Evolutionary conservation across 2,797 vertebrate genomes (phyloP).

Genomic region (Poeciliopsis gracilis): DNA sequence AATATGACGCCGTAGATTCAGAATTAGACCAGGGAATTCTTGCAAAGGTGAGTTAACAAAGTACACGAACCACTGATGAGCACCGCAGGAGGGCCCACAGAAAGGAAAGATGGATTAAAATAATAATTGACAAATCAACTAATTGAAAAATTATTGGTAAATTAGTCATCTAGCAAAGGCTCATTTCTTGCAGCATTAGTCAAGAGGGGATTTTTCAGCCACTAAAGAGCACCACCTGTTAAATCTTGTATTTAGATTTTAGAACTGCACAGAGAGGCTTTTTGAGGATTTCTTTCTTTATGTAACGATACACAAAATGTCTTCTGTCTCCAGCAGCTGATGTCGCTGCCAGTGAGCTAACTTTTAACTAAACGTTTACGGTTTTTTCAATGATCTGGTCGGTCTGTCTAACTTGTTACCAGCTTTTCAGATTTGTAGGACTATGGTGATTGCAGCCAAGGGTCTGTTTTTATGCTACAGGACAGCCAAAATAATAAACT

Average conservation of each 20-base stretch:
- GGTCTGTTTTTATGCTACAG: not conserved
- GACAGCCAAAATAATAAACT: not conserved
- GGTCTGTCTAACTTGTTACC: slow-evolving; percentile 9
- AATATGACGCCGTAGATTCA: not conserved
- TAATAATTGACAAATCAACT: not conserved
- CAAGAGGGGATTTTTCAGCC: not conserved
- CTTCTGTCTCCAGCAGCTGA: not conserved
- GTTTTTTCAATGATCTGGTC: not conserved
- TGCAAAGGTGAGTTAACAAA: not conserved
- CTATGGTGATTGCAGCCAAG: not conserved
- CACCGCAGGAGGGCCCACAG: not conserved
- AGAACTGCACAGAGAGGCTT: not conserved
- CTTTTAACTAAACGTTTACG: not conserved
- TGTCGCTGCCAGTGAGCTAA: not conserved
- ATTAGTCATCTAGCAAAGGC: not conserved
- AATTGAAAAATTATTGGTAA: not conserved
- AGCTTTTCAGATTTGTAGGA: slow-evolving; percentile 1
- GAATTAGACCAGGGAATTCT: not conserved
- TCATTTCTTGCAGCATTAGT: not conserved
- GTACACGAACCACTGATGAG: not conserved
- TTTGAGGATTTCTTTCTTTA: not conserved
- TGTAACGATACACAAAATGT: not conserved
- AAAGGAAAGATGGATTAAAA: not conserved
- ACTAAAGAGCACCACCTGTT: not conserved
- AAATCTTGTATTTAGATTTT: not conserved